Conservation (phyloP, 2,113 vertebrate species). For the Labrus mixtus region DNA sequence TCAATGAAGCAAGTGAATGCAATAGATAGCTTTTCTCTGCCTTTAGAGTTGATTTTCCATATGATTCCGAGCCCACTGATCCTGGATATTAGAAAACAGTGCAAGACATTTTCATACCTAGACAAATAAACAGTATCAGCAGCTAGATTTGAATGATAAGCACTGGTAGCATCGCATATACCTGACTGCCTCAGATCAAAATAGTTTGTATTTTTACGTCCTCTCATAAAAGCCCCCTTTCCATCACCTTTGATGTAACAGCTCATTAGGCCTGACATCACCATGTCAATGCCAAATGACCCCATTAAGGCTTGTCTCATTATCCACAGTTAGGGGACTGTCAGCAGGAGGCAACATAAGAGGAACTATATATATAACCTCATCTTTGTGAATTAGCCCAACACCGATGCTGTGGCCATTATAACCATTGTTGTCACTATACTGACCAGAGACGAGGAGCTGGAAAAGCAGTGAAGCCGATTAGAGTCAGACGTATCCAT, state of each 20-base stretch:
- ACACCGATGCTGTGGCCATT: slow-evolving; percentile 53
- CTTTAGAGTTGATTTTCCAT: neutral
- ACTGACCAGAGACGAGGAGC: slow-evolving; percentile 44
- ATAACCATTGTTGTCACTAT: slow-evolving; percentile 65
- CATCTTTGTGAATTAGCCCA: slow-evolving; percentile 71
- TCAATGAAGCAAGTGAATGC: slow-evolving; percentile 56
- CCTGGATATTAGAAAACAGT: neutral
- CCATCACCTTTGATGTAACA: slow-evolving; percentile 73
- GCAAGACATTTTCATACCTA: slow-evolving; percentile 2
- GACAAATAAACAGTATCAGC: slow-evolving; percentile 18
- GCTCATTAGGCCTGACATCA: slow-evolving; percentile 75
- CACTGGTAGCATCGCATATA: slow-evolving; percentile 6
- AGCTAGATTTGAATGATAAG: slow-evolving; percentile 33
- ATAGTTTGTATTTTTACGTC: slow-evolving; percentile 43
- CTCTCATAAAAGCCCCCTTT: slow-evolving; percentile 53
- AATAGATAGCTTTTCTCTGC: slow-evolving; percentile 20
- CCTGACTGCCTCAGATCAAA: slow-evolving; percentile 39
- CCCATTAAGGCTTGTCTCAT: slow-evolving; percentile 74
- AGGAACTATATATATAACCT: slow-evolving; percentile 69
- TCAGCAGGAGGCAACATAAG: slow-evolving; percentile 69
- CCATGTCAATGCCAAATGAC: slow-evolving; percentile 71
- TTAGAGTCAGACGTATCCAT: slow-evolving; percentile 49
- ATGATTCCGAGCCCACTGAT: slow-evolving; percentile 25
- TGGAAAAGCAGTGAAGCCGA: slow-evolving; percentile 48
- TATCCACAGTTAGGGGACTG: slow-evolving; percentile 71